A percentile compares a stretch with the other conserved stretches of the same genome.
Conservation (phyloP, 2,113 vertebrate genomes). For the Scalopus aquaticus region DNA sequence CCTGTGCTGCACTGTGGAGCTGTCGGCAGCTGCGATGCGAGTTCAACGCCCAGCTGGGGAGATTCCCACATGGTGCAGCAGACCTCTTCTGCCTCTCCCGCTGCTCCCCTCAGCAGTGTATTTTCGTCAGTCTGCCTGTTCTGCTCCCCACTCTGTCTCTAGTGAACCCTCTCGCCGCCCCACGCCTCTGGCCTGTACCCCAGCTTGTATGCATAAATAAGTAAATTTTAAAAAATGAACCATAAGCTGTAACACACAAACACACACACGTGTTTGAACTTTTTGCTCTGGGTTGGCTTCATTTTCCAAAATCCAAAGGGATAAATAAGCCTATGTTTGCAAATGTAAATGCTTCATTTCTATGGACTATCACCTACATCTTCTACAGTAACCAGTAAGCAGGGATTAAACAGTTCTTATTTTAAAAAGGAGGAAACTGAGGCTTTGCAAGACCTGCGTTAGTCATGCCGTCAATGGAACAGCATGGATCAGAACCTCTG, state of each 20-base stretch:
- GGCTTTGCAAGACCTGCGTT: background rate
- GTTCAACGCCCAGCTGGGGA: too few relatives aligned
- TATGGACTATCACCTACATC: background rate
- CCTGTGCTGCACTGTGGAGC: too few relatives aligned
- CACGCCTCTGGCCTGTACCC: too few relatives aligned
- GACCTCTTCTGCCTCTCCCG: too few relatives aligned
- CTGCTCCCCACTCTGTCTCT: too few relatives aligned
- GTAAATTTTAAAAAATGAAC: too few relatives aligned
- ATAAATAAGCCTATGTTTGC: background rate
- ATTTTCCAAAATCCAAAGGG: slow-evolving; percentile 1
- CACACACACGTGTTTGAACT: background rate
- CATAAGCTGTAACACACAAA: background rate
- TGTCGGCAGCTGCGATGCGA: too few relatives aligned
- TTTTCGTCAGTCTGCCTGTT: too few relatives aligned
- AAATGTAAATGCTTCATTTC: background rate
- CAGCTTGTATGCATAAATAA: too few relatives aligned
- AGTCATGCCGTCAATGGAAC: background rate
- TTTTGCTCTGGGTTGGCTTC: background rate
- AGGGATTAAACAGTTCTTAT: background rate
- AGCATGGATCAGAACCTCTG: accelerated
- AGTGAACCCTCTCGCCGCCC: too few relatives aligned
- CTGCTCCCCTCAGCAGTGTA: too few relatives aligned
- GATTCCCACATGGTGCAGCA: too few relatives aligned
- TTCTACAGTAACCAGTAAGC: background rate
- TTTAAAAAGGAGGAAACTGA: background rate